phyloP scores from a whole-genome alignment of 2,888 invertebrate species.

The Gastrophysa polygoni region DNA sequence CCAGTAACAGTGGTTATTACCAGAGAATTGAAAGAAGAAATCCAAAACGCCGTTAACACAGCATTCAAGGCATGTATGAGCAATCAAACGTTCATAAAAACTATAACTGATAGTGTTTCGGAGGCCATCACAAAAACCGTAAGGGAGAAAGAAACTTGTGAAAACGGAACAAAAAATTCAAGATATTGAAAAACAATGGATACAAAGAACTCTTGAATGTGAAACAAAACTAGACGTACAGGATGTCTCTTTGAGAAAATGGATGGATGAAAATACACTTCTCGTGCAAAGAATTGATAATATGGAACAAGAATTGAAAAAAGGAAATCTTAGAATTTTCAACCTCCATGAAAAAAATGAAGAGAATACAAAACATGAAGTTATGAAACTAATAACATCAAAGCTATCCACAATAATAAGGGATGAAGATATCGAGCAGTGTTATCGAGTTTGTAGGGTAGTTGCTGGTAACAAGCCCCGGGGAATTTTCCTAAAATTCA shows the following conservation, averaged over 20 bases:
- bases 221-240: conserved; percentile 4
- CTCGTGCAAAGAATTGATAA: background rate
- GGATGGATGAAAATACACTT: background rate
- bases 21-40: conserved; percentile 3
- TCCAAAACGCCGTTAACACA: conserved; percentile 4
- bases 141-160: background rate
- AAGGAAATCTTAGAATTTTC: conserved; percentile 1
- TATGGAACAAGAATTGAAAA: conserved; percentile 9
- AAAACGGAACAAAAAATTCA: conserved; percentile 8
- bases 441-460: background rate
- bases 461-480: conserved; percentile 2
- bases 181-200: background rate
- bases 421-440: conserved; percentile 1
- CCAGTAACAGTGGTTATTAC: conserved; percentile 4
- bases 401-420: background rate
- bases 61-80: background rate
- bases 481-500: conserved; percentile 5
- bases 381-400: conserved; percentile 2
- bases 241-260: background rate
- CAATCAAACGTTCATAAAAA: conserved; percentile 4
- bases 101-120: background rate
- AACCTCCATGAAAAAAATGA: conserved; percentile 1
- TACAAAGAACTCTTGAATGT: background rate
- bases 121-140: conserved; percentile 3
- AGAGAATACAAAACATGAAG: conserved; percentile 3